Evolutionary conservation across 2,888 invertebrate species (phyloP).

Genomic region (Drosophila meridionalis): DNA sequence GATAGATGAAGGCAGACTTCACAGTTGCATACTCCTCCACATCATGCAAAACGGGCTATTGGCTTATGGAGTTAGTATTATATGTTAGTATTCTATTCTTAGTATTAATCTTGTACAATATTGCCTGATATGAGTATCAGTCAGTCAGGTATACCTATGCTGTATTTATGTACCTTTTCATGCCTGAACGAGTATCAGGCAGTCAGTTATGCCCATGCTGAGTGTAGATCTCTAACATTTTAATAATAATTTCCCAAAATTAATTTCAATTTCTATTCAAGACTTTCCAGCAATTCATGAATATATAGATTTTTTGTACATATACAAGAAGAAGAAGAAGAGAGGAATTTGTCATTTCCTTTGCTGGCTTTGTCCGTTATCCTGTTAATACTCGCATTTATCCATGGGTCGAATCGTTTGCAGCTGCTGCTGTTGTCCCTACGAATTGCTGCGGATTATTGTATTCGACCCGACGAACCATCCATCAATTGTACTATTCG

Average conservation of each 20-base stretch:
- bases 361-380: constrained; percentile 1
- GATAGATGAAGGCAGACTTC: too few species aligned
- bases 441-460: background rate
- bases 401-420: constrained; percentile 2
- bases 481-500: background rate
- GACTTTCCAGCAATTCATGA: background rate
- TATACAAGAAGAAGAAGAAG: background rate
- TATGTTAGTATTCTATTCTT: too few species aligned
- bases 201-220: background rate
- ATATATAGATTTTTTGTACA: background rate
- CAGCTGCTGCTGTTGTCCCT: constrained; percentile 5
- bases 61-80: too few species aligned
- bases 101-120: too few species aligned
- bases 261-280: background rate
- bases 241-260: background rate
- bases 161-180: too few species aligned
- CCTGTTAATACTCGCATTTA: constrained; percentile 4
- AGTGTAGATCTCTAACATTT: background rate
- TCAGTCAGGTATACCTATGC: too few species aligned
- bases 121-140: too few species aligned
- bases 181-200: background rate
- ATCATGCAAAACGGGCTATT: too few species aligned
- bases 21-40: too few species aligned
- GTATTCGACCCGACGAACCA: background rate
- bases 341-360: background rate